Evolutionary conservation across 2,113 vertebrate species (phyloP).

Genomic region (Puma concolor): DNA sequence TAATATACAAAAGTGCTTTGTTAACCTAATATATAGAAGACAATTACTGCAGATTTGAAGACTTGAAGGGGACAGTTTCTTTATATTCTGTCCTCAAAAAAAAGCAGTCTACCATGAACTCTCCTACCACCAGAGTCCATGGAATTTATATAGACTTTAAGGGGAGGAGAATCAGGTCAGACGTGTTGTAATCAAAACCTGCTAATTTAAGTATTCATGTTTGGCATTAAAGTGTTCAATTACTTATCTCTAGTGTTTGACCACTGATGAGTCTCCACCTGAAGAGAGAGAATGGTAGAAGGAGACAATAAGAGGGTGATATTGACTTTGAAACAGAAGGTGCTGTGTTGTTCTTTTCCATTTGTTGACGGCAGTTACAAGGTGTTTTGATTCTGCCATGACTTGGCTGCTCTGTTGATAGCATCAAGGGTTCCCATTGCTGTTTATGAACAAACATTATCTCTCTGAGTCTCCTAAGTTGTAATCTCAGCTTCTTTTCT

Average conservation of each 20-base stretch:
- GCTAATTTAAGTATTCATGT: background rate
- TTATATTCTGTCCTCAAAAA: background rate
- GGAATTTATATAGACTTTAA: background rate
- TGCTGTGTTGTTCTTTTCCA: background rate
- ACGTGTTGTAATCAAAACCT: background rate
- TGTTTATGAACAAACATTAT: background rate
- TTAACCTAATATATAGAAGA: background rate
- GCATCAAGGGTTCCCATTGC: background rate
- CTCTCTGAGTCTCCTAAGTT: background rate
- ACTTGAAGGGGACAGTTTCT: background rate
- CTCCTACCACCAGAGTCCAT: background rate
- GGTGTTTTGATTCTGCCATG: background rate
- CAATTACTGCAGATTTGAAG: background rate
- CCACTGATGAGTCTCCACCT: background rate
- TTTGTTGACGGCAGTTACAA: background rate
- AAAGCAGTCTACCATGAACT: background rate
- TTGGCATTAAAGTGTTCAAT: background rate
- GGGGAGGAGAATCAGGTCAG: background rate
- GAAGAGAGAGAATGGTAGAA: background rate
- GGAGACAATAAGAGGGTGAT: background rate
- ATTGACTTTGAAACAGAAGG: background rate
- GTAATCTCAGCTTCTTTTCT: conserved; percentile 9
- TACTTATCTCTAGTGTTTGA: background rate
- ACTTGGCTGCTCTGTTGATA: background rate
- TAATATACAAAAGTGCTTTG: background rate